Conservation (phyloP, 2,113 vertebrate species). For the Ciconia boyciana region DNA sequence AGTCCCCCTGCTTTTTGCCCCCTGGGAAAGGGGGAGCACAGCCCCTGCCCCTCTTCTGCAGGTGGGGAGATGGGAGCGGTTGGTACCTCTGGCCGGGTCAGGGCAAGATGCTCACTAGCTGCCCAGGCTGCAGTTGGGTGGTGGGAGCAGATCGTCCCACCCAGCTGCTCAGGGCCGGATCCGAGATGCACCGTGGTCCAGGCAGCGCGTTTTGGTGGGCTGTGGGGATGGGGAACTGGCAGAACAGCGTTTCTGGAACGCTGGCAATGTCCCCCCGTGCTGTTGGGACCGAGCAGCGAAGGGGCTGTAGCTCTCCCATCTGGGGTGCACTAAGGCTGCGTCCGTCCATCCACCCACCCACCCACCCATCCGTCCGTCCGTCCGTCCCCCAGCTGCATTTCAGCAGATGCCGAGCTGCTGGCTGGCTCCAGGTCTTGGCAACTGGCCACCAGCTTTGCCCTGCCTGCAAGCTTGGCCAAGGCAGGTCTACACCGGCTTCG, state of each 20-base stretch:
- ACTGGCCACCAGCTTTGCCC: background rate
- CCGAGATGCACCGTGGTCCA: accelerated
- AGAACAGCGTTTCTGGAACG: background rate
- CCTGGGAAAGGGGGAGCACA: background rate
- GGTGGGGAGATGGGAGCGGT: no score
- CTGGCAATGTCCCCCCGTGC: background rate
- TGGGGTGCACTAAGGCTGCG: background rate
- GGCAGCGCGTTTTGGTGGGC: accelerated
- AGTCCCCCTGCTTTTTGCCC: background rate
- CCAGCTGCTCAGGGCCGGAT: accelerated
- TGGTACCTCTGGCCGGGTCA: background rate
- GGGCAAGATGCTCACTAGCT: accelerated
- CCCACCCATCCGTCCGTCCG: background rate
- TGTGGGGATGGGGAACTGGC: background rate
- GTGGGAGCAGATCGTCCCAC: background rate
- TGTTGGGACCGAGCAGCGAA: accelerated
- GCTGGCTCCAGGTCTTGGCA: background rate
- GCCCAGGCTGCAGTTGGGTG: background rate
- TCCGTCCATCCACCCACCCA: accelerated
- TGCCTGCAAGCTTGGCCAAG: background rate
- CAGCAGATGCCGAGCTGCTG: background rate
- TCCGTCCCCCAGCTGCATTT: background rate
- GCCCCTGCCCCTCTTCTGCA: background rate
- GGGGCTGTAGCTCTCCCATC: background rate
- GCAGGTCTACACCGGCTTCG: accelerated